phyloP scores from a whole-genome alignment of 30 jellyfish, hydroid and myxozoan species.

The Turritopsis dohrnii region DNA sequence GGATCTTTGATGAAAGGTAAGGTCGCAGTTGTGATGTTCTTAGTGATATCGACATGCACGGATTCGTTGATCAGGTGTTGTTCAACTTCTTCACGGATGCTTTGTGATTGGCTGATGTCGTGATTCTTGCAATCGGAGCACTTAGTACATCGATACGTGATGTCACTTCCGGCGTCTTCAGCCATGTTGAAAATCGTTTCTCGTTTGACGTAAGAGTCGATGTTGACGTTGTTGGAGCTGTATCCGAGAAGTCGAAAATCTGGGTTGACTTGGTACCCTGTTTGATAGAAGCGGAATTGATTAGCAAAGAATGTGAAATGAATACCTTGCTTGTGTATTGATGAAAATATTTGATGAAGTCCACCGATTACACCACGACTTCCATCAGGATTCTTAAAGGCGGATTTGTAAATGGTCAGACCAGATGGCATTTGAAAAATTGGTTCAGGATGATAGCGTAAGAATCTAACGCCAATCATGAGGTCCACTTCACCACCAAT shows the following conservation, averaged over 20 bases:
- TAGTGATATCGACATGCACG: not conserved
- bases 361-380: slow-evolving; percentile 16
- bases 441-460: slow-evolving; percentile 10
- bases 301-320: not conserved
- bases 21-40: not conserved
- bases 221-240: slow-evolving; percentile 9
- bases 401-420: not conserved
- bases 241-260: not conserved
- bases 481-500: not conserved
- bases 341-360: not conserved
- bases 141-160: not conserved
- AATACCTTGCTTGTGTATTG: not conserved
- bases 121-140: not conserved
- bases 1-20: not conserved
- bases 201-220: slow-evolving; percentile 14
- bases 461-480: not conserved
- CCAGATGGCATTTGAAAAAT: not conserved
- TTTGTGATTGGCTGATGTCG: not conserved
- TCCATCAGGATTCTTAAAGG: slow-evolving; percentile 15
- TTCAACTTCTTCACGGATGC: slow-evolving; percentile 9
- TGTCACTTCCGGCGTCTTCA: slow-evolving; percentile 3
- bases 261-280: slow-evolving; percentile 2
- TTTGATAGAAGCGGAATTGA: not conserved
- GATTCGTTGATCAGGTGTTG: slow-evolving; percentile 14
- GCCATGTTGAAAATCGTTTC: not conserved